These are phyloP conservation scores for Orientallactaga sibirica DNA, from an alignment of 2,797 vertebrate species.

Conservation along the genomic window DNA sequence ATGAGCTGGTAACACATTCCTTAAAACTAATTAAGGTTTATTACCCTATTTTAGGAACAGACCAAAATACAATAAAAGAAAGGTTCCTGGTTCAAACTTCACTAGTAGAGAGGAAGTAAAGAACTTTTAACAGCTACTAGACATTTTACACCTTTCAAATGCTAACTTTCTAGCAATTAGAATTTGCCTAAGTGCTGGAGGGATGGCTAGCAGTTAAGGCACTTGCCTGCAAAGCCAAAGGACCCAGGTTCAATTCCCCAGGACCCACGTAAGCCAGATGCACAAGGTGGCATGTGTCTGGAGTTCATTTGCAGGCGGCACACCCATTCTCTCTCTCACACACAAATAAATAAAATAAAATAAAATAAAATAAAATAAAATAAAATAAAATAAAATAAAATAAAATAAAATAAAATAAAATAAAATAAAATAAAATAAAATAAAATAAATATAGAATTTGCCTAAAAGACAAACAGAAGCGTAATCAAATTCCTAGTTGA, in stretches of 20 bases:
- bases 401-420: neutral
- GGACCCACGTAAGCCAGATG: no score
- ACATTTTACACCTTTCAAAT: neutral
- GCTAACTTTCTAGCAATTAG: neutral
- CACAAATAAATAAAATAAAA: neutral
- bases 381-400: neutral
- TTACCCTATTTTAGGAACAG: slow-evolving; percentile 22
- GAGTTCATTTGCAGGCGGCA: no score
- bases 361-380: neutral
- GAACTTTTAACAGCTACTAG: neutral
- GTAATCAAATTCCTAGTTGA: slow-evolving; percentile 28
- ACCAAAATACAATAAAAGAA: slow-evolving; percentile 16
- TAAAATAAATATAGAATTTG: neutral
- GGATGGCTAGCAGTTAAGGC: no score
- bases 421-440: neutral
- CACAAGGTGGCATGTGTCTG: no score
- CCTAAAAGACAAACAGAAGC: slow-evolving; percentile 13
- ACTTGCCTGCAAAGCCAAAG: no score
- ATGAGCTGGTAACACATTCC: neutral
- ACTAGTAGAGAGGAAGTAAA: neutral
- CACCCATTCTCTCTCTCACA: no score
- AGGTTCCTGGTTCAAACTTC: slow-evolving; percentile 28
- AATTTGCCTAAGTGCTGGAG: no score
- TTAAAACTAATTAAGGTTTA: slow-evolving; percentile 23
- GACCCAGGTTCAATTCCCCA: no score